These are phyloP conservation scores for Lipophrys pholis DNA, from an alignment of 2,113 vertebrate genomes.

Conservation along the genomic window DNA sequence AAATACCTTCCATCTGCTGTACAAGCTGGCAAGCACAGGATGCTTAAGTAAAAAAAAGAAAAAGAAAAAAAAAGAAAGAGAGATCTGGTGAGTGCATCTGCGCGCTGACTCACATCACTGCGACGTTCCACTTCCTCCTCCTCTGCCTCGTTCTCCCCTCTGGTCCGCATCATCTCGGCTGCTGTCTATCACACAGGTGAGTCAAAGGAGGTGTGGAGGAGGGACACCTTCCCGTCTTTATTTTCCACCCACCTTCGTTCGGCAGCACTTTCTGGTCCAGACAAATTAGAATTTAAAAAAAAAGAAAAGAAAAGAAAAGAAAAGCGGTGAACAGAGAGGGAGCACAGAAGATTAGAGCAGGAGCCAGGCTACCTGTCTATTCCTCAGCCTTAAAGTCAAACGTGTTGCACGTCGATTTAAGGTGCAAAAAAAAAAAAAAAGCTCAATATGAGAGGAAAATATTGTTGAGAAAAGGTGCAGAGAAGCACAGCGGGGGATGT, in stretches of 20 bases:
- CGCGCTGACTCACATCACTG: not conserved
- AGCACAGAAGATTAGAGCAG: too few species aligned
- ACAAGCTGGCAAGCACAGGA: not conserved
- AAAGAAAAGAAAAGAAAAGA: not conserved
- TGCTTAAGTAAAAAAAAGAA: not conserved
- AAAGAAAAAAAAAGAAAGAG: too few species aligned
- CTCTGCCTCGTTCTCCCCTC: not conserved
- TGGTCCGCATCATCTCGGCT: not conserved
- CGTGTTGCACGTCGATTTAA: too few species aligned
- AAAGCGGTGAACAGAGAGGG: too few species aligned
- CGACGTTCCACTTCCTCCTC: not conserved
- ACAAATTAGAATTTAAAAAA: not conserved
- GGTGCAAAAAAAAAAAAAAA: too few species aligned
- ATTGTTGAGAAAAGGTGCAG: too few species aligned
- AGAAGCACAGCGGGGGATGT: too few species aligned
- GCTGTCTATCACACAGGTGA: not conserved
- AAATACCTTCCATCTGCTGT: not conserved
- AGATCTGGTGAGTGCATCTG: not conserved
- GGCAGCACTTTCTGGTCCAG: not conserved
- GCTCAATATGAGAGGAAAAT: too few species aligned
- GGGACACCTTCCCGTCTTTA: not conserved
- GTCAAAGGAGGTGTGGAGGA: not conserved
- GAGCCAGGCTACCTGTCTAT: too few species aligned
- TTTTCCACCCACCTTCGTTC: not conserved
- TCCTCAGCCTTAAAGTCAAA: too few species aligned